Conservation (phyloP, 2,888 invertebrate genomes). For the Caenorhabditis sp. region DNA sequence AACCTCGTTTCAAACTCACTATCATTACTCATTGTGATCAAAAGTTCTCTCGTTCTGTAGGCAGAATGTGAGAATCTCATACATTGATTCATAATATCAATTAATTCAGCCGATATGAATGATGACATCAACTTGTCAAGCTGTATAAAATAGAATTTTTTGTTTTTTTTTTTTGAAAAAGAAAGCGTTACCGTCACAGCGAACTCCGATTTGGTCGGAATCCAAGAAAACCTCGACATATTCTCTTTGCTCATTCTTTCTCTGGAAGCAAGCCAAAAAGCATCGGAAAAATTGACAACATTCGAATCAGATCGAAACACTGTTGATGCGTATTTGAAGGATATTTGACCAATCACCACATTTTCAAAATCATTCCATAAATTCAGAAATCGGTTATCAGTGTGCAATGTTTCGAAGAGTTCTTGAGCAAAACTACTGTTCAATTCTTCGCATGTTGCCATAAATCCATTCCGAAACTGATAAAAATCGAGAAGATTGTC, state of each 20-base stretch:
- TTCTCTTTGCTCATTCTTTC: slow-evolving; percentile 30
- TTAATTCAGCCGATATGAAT: slow-evolving; percentile 23
- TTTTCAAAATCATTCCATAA: slow-evolving; percentile 39
- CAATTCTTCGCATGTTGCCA: slow-evolving; percentile 12
- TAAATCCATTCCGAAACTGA: slow-evolving; percentile 28
- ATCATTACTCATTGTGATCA: slow-evolving; percentile 37
- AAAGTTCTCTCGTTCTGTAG: slow-evolving; percentile 31
- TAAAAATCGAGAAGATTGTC: slow-evolving; percentile 4
- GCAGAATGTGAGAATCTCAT: slow-evolving; percentile 32
- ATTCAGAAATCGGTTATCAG: slow-evolving; percentile 27
- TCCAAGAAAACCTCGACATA: slow-evolving; percentile 30
- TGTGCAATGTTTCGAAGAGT: slow-evolving; percentile 19
- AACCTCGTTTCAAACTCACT: slow-evolving; percentile 13
- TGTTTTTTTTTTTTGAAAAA: slow-evolving; percentile 4
- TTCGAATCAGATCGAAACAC: slow-evolving; percentile 34
- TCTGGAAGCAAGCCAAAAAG: slow-evolving; percentile 31
- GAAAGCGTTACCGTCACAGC: slow-evolving; percentile 1
- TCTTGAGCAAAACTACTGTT: slow-evolving; percentile 22
- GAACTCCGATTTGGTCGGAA: slow-evolving; percentile 29
- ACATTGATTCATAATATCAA: slow-evolving; percentile 39
- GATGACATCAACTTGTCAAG: slow-evolving; percentile 19
- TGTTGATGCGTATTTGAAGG: slow-evolving; percentile 23
- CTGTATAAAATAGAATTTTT: slow-evolving; percentile 8
- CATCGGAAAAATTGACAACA: slow-evolving; percentile 30
- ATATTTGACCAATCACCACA: slow-evolving; percentile 31